Evolutionary conservation across 2,888 invertebrate species (phyloP).

Genomic region (Rotaria socialis): DNA sequence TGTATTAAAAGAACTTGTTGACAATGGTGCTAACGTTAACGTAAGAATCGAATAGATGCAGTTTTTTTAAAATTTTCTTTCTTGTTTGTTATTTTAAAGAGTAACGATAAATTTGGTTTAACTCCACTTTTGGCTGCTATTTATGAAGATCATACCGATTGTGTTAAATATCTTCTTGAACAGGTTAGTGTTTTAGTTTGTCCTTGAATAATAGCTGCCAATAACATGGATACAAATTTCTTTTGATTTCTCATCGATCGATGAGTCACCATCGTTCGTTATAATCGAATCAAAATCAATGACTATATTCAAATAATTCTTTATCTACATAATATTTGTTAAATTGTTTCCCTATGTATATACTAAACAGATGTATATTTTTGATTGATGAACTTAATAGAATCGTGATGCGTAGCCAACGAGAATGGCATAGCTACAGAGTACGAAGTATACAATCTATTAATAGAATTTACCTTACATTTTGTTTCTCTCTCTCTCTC

Average conservation of each 20-base stretch:
- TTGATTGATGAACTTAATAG: too few relatives aligned
- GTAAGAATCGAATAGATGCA: slow-evolving; percentile 63
- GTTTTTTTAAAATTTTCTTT: too few relatives aligned
- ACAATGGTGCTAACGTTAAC: slow-evolving; percentile 85
- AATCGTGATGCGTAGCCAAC: too few relatives aligned
- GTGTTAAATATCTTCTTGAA: slow-evolving; percentile 79
- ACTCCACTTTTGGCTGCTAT: slow-evolving; percentile 87
- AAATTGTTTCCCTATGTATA: neutral
- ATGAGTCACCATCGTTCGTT: too few relatives aligned
- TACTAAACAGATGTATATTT: too few relatives aligned
- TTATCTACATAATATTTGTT: neutral
- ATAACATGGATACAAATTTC: neutral
- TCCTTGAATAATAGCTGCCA: neutral
- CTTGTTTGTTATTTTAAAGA: slow-evolving; percentile 64
- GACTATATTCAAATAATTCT: too few relatives aligned
- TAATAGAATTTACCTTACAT: neutral
- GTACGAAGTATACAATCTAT: neutral
- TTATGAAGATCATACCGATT: slow-evolving; percentile 89
- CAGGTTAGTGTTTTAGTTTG: slow-evolving; percentile 67
- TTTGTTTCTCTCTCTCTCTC: too few relatives aligned
- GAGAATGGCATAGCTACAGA: too few relatives aligned
- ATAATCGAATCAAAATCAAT: too few relatives aligned
- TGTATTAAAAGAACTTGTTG: slow-evolving; percentile 78
- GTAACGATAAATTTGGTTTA: slow-evolving; percentile 87
- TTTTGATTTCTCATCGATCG: too few relatives aligned